These are phyloP conservation scores for Limnephilus auricula DNA, from an alignment of 2,888 invertebrate genomes.

Conservation along the genomic window DNA sequence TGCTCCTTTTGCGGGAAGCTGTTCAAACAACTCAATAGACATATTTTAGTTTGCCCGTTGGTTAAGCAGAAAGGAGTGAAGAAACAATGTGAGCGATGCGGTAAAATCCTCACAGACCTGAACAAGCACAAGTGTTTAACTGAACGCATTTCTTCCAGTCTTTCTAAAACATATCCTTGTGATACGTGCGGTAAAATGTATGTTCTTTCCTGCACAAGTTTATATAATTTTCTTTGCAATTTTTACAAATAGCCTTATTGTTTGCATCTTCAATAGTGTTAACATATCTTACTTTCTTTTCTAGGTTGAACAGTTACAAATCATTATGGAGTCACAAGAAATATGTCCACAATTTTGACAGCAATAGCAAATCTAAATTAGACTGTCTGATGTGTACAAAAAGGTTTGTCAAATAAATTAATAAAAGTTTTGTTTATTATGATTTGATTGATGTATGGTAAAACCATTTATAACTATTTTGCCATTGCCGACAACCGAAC, in stretches of 20 bases:
- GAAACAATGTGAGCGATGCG: slow-evolving; percentile 53
- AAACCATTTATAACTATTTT: not conserved
- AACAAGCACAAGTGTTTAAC: slow-evolving; percentile 52
- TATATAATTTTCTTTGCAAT: not conserved
- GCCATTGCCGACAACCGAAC: not conserved
- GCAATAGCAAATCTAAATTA: slow-evolving; percentile 37
- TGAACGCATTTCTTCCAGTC: not conserved
- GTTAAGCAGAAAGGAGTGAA: slow-evolving; percentile 21
- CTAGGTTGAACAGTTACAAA: slow-evolving; percentile 50
- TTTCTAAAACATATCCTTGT: slow-evolving; percentile 38
- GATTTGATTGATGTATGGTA: too few species aligned
- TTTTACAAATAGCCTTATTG: not conserved
- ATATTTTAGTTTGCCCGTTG: slow-evolving; percentile 35
- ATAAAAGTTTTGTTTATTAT: too few species aligned
- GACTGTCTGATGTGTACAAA: slow-evolving; percentile 31
- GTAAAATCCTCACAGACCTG: slow-evolving; percentile 44
- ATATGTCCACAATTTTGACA: slow-evolving; percentile 32
- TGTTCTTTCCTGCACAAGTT: not conserved
- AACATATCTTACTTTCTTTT: not conserved
- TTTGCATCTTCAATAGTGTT: not conserved
- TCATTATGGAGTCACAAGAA: slow-evolving; percentile 57
- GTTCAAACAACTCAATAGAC: slow-evolving; percentile 28
- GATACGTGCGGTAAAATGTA: slow-evolving; percentile 49
- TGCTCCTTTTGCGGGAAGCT: slow-evolving; percentile 41
- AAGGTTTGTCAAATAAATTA: slow-evolving; percentile 1